Evolutionary conservation across 2,113 vertebrate genomes (phyloP).

Genomic region (Bucco capensis): DNA sequence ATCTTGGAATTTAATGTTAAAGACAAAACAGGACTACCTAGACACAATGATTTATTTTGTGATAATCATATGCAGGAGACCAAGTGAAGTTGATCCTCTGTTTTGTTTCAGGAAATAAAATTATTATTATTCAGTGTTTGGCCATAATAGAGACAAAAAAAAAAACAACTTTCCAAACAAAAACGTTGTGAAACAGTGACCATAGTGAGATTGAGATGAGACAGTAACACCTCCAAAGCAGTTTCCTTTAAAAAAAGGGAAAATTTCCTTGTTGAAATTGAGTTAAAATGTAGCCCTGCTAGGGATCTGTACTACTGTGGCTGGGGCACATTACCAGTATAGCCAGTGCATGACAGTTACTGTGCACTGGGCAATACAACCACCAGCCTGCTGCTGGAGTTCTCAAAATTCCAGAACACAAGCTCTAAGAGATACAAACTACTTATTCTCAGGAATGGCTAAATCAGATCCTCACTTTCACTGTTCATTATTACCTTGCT

Average conservation of each 20-base stretch:
- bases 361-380: background rate
- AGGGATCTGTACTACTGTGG: background rate
- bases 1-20: background rate
- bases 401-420: background rate
- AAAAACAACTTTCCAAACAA: accelerated
- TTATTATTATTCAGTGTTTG: background rate
- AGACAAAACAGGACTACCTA: background rate
- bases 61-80: background rate
- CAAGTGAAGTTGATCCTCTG: background rate
- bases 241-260: background rate
- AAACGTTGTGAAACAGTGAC: background rate
- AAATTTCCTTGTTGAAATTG: background rate
- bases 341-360: background rate
- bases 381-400: background rate
- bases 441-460: background rate
- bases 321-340: background rate
- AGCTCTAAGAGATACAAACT: background rate
- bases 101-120: background rate
- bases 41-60: background rate
- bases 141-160: background rate
- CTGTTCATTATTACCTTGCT: background rate
- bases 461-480: background rate
- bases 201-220: background rate
- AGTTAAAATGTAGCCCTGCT: background rate
- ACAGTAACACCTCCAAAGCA: background rate